Conservation (phyloP, 2,888 invertebrate genomes). For the Arrhopalites spinosus region DNA sequence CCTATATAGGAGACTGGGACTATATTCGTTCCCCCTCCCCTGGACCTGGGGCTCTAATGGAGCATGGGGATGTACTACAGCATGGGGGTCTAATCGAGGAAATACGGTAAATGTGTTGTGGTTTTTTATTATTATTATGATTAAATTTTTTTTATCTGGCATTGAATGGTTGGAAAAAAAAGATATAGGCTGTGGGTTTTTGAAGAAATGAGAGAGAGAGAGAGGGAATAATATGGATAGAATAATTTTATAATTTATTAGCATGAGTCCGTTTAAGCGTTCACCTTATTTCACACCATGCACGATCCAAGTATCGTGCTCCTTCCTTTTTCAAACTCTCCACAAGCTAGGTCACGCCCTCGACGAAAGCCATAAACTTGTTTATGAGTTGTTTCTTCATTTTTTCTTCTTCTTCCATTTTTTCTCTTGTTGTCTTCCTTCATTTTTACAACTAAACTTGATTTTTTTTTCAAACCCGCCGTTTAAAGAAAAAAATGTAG, state of each 20-base stretch:
- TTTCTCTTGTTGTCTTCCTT: not conserved
- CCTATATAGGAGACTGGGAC: too few relatives aligned
- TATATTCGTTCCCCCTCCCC: too few relatives aligned
- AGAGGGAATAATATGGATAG: not conserved
- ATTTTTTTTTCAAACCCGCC: too few relatives aligned
- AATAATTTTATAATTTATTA: conserved; percentile 21
- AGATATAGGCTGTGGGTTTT: not conserved
- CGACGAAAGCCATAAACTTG: conserved; percentile 29
- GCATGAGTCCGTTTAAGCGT: conserved; percentile 11
- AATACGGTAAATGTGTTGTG: too few relatives aligned
- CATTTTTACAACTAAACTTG: not conserved
- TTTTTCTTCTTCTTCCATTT: not conserved
- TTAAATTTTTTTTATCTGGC: too few relatives aligned
- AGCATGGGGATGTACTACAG: too few relatives aligned
- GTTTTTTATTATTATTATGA: too few relatives aligned
- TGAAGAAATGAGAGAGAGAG: not conserved
- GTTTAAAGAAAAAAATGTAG: too few relatives aligned
- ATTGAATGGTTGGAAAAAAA: too few relatives aligned
- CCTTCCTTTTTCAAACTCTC: not conserved
- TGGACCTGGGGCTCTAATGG: too few relatives aligned
- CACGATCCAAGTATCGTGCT: not conserved
- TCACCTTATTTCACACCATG: conserved; percentile 19
- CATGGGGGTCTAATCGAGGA: too few relatives aligned
- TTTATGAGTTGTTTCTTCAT: conserved; percentile 15
- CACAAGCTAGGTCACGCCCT: conserved; percentile 33